phyloP scores from a whole-genome alignment of 1,140 invertebrate genomes.

The Cydia strobilella region DNA sequence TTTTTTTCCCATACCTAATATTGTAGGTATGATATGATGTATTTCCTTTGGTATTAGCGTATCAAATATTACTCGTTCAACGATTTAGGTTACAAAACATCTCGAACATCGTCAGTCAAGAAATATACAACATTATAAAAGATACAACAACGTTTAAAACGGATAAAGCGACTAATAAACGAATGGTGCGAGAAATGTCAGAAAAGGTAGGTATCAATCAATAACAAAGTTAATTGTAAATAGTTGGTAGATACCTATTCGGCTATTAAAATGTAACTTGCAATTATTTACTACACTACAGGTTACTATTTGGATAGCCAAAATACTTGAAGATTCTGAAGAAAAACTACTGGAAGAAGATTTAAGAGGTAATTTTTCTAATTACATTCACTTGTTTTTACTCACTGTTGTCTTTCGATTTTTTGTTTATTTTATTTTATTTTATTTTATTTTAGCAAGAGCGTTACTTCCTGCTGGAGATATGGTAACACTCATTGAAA shows the following conservation, averaged over 20 bases:
- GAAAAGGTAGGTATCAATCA: conserved; percentile 44
- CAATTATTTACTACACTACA: conserved; percentile 45
- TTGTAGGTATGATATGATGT: no score
- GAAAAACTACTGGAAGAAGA: conserved; percentile 56
- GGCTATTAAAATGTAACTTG: not conserved
- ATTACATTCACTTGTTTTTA: not conserved
- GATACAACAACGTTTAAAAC: conserved; percentile 33
- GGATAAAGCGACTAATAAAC: conserved; percentile 35
- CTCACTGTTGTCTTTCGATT: not conserved
- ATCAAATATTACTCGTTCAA: not conserved
- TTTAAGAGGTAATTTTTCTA: conserved; percentile 47
- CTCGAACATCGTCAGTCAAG: conserved; percentile 44
- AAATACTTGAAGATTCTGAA: conserved; percentile 53
- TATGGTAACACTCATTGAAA: conserved; percentile 25
- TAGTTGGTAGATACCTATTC: not conserved
- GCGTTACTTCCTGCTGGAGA: conserved; percentile 16
- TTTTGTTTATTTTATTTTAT: not conserved
- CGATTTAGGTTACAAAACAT: conserved; percentile 48
- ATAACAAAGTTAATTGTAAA: no score
- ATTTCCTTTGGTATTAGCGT: not conserved
- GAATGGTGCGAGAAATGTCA: conserved; percentile 48
- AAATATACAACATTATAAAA: conserved; percentile 44
- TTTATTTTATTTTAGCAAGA: conserved; percentile 28
- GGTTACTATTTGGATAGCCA: conserved; percentile 52
- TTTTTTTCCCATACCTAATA: not conserved